These are phyloP conservation scores for Chymomyza caudatula DNA, from an alignment of 2,888 invertebrate genomes.

Conservation along the genomic window DNA sequence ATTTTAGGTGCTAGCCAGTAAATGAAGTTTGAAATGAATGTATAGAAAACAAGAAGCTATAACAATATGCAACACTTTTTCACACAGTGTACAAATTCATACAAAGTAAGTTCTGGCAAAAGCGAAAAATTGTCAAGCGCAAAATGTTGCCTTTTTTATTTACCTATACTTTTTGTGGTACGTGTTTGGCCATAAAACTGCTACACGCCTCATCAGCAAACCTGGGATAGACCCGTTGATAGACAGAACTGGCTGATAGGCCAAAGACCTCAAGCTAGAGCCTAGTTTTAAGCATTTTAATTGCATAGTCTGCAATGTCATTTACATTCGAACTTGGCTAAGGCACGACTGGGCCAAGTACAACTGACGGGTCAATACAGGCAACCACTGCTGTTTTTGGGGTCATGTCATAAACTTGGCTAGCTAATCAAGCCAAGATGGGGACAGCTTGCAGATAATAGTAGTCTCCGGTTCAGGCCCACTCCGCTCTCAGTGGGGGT, in stretches of 20 bases:
- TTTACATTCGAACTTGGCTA: conserved; percentile 60
- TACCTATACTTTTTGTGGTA: conserved; percentile 31
- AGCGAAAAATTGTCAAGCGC: conserved; percentile 47
- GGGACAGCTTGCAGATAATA: conserved; percentile 16
- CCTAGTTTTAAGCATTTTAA: conserved; percentile 53
- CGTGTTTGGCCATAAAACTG: conserved; percentile 67
- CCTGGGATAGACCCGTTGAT: neutral
- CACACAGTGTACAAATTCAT: neutral
- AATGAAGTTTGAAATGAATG: too few species aligned
- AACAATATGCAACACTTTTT: neutral
- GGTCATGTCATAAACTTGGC: conserved; percentile 49
- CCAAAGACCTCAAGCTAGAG: neutral
- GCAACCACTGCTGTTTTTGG: conserved; percentile 32
- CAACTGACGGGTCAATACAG: neutral
- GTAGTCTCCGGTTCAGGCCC: too few species aligned
- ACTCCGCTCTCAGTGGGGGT: neutral
- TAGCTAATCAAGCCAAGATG: conserved; percentile 48
- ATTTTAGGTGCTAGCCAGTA: too few species aligned
- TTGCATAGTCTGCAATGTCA: conserved; percentile 58
- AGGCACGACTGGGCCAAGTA: conserved; percentile 39
- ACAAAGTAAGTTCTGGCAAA: too few species aligned
- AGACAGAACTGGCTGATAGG: neutral
- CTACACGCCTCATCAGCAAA: conserved; percentile 59
- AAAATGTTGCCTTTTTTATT: neutral
- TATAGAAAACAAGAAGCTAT: too few species aligned